Evolutionary conservation across 2,113 vertebrate species (phyloP).

Genomic region (Pseudopodoces humilis): DNA sequence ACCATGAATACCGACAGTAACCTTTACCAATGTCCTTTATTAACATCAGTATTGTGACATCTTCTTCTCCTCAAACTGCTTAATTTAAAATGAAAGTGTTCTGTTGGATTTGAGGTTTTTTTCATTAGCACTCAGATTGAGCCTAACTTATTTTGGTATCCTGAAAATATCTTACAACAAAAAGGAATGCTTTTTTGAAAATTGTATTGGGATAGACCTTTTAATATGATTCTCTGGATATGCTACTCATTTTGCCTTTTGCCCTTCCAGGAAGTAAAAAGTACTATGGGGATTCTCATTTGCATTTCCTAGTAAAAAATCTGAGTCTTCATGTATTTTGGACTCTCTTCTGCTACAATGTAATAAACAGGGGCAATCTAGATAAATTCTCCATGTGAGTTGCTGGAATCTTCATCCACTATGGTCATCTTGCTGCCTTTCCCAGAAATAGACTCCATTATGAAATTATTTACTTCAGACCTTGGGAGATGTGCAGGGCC

Average conservation of each 20-base stretch:
- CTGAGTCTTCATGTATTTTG: neutral
- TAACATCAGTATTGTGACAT: neutral
- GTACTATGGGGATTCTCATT: neutral
- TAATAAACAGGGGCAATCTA: neutral
- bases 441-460: neutral
- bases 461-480: neutral
- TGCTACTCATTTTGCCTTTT: neutral
- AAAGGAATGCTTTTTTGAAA: neutral
- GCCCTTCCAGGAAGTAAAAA: neutral
- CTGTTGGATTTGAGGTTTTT: neutral
- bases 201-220: neutral
- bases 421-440: neutral
- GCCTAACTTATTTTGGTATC: neutral
- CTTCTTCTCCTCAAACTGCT: neutral
- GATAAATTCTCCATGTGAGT: neutral
- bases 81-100: neutral
- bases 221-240: neutral
- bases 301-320: neutral
- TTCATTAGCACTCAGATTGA: neutral
- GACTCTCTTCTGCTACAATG: neutral
- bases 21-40: neutral
- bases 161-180: neutral
- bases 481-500: neutral
- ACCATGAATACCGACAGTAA: neutral
- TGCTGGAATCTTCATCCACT: neutral